These are phyloP conservation scores for Archegozetes longisetosus DNA, from an alignment of 1,140 invertebrate species.

Conservation along the genomic window DNA sequence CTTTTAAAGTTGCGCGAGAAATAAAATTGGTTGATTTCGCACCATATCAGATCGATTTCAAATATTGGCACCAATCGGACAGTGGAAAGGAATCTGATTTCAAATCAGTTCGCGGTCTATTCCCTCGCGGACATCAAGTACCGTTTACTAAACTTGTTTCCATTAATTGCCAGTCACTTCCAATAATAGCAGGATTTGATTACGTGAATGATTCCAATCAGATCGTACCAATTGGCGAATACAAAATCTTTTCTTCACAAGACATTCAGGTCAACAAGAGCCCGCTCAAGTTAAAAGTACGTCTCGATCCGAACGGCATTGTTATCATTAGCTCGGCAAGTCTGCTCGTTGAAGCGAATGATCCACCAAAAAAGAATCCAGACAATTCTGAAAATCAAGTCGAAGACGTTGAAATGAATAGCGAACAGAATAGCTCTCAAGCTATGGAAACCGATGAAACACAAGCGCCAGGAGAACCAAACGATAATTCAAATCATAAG, in stretches of 20 bases:
- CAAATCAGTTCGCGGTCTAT: constrained; percentile 11
- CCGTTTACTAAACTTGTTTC: constrained; percentile 16
- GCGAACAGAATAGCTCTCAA: background rate
- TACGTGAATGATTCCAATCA: constrained; percentile 4
- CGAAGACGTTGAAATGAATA: background rate
- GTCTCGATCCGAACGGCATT: constrained; percentile 12
- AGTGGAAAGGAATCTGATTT: background rate
- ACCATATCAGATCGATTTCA: constrained; percentile 56
- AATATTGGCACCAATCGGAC: constrained; percentile 8
- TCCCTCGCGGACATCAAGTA: constrained; percentile 5
- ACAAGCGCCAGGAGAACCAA: constrained; percentile 38
- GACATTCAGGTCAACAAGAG: constrained; percentile 1
- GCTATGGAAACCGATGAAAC: background rate
- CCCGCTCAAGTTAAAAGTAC: constrained; percentile 5
- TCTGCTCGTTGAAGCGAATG: background rate
- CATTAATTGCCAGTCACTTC: constrained; percentile 3
- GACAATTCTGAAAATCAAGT: background rate
- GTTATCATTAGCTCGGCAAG: background rate
- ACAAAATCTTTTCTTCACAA: background rate
- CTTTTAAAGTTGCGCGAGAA: constrained; percentile 73
- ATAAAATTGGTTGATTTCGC: constrained; percentile 85
- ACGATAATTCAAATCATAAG: constrained; percentile 37
- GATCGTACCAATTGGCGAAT: constrained; percentile 4
- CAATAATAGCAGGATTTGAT: constrained; percentile 11
- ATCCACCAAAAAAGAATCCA: background rate